phyloP scores from a whole-genome alignment of 1,140 invertebrate species.

The Conus betulinus region DNA sequence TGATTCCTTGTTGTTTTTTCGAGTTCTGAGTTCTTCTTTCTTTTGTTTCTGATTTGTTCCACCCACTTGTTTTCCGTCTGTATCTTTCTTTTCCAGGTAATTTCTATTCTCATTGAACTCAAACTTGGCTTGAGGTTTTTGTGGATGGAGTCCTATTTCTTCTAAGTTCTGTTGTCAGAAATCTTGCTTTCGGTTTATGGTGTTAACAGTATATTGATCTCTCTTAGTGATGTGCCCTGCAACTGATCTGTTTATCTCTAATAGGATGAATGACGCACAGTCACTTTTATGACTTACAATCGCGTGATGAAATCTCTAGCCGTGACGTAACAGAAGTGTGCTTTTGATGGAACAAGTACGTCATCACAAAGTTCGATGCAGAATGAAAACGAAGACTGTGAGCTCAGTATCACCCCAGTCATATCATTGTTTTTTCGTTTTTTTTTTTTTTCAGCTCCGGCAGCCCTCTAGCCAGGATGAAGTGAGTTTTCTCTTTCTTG shows the following conservation, averaged over 20 bases:
- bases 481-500: no score
- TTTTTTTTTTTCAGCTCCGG: no score
- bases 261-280: neutral
- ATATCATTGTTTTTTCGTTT: no score
- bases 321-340: neutral
- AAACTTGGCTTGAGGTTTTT: neutral
- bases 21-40: neutral
- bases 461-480: no score
- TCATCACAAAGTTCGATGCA: neutral
- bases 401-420: no score
- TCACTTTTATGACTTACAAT: neutral
- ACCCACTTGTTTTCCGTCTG: neutral
- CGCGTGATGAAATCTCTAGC: neutral
- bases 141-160: neutral
- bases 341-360: no score
- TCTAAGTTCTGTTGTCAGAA: neutral
- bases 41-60: neutral
- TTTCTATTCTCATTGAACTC: neutral
- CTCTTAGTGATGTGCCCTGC: neutral
- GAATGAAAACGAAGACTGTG: neutral
- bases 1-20: neutral
- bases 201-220: neutral
- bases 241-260: neutral
- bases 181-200: neutral
- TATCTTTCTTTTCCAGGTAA: neutral